Conservation (phyloP, 2,888 invertebrate genomes). For the Subacronicta megacephala region DNA sequence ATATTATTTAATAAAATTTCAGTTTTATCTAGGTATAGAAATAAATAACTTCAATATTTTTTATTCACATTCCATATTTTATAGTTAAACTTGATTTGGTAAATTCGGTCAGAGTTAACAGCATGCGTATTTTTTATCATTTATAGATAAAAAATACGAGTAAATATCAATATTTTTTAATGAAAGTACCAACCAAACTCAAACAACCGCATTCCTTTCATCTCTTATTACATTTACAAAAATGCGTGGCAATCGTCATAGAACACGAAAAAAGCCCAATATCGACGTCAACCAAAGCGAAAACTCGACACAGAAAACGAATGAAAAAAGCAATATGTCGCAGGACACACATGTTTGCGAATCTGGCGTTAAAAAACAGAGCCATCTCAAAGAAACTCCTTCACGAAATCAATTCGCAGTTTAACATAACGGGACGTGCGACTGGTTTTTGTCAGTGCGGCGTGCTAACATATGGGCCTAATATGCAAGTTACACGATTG, state of each 20-base stretch:
- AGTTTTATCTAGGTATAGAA: no score
- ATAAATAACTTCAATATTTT: no score
- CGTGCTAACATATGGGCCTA: slow-evolving; percentile 73
- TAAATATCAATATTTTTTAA: slow-evolving; percentile 5
- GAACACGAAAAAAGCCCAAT: slow-evolving; percentile 71
- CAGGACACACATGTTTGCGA: slow-evolving; percentile 77
- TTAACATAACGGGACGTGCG: slow-evolving; percentile 75
- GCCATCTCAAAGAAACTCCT: slow-evolving; percentile 72
- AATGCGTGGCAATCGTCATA: slow-evolving; percentile 68
- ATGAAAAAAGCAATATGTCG: slow-evolving; percentile 84
- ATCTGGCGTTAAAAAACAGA: slow-evolving; percentile 76
- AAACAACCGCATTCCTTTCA: slow-evolving; percentile 49
- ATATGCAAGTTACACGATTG: slow-evolving; percentile 76
- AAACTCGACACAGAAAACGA: slow-evolving; percentile 77
- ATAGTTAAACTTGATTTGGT: no score
- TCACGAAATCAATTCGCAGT: slow-evolving; percentile 79
- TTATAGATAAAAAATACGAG: no score
- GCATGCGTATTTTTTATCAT: no score
- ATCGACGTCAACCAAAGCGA: slow-evolving; percentile 75
- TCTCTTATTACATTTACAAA: slow-evolving; percentile 66
- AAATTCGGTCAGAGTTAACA: no score
- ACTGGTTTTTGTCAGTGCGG: slow-evolving; percentile 73
- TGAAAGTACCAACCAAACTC: slow-evolving; percentile 29
- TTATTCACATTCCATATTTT: no score
- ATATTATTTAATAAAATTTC: no score